Conservation (phyloP, 2,888 invertebrate genomes). For the Coelopa pilipes region DNA sequence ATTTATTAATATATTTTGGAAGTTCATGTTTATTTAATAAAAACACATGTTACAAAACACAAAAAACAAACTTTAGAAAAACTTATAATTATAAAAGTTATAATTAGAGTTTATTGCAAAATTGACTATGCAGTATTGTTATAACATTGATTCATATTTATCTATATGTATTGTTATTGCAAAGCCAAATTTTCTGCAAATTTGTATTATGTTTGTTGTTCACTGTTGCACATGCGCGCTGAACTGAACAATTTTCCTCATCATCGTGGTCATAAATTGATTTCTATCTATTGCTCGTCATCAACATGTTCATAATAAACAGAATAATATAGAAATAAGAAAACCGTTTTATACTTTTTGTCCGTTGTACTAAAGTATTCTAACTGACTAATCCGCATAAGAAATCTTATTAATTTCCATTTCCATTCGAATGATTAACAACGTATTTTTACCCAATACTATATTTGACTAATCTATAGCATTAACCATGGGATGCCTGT, state of each 20-base stretch:
- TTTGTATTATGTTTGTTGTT: constrained; percentile 24
- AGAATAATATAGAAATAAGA: no score
- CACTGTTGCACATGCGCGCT: constrained; percentile 18
- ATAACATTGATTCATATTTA: neutral
- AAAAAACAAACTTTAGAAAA: no score
- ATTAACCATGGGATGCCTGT: neutral
- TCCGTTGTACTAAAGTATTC: neutral
- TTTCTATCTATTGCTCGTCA: neutral
- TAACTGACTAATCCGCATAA: neutral
- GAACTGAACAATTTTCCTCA: constrained; percentile 2
- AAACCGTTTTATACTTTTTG: no score
- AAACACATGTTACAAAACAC: no score
- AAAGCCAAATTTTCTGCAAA: constrained; percentile 3
- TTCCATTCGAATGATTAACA: constrained; percentile 24
- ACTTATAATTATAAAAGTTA: no score
- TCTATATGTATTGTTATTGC: constrained; percentile 11
- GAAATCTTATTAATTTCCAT: constrained; percentile 17
- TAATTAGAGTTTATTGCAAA: no score
- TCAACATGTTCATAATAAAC: neutral
- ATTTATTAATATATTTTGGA: neutral
- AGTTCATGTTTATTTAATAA: neutral
- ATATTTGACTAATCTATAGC: neutral
- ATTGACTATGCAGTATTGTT: neutral
- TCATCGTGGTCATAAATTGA: neutral
- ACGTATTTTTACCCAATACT: neutral